A percentile compares a stretch with the other conserved stretches of the same genome.
Conservation (phyloP, 1,140 invertebrate species). For the Chrysoperla carnea region DNA sequence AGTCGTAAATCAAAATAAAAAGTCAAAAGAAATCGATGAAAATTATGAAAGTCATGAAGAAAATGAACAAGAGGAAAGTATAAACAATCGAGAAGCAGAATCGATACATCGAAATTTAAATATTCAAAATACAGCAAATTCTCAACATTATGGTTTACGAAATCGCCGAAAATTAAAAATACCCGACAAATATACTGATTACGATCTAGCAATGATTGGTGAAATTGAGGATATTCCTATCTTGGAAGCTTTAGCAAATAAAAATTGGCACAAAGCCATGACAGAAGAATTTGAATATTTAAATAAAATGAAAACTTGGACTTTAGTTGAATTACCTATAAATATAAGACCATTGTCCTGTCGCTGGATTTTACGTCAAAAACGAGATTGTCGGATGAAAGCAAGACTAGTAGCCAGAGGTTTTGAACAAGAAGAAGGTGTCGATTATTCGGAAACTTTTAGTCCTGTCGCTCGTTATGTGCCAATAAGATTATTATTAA, state of each 20-base stretch:
- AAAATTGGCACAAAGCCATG: neutral
- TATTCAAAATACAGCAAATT: neutral
- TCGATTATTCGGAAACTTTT: too few relatives aligned
- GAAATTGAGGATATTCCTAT: neutral
- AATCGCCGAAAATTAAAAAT: neutral
- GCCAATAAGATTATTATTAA: too few relatives aligned
- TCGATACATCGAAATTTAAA: neutral
- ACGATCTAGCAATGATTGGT: neutral
- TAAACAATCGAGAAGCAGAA: too few relatives aligned
- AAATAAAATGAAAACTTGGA: neutral
- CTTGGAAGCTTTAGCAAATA: neutral
- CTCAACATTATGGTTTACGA: neutral
- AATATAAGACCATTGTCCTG: too few relatives aligned
- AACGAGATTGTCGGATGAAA: too few relatives aligned
- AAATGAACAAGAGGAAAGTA: too few relatives aligned
- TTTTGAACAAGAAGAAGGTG: too few relatives aligned
- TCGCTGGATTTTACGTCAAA: too few relatives aligned
- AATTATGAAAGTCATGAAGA: slow-evolving; percentile 1
- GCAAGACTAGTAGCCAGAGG: too few relatives aligned
- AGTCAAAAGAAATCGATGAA: slow-evolving; percentile 14
- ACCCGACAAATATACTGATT: neutral
- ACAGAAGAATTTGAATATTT: neutral
- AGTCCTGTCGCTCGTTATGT: too few relatives aligned
- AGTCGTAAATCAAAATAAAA: slow-evolving; percentile 7
- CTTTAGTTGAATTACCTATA: neutral